Conservation (phyloP, 2,888 invertebrate genomes). For the Spialia ferax region DNA sequence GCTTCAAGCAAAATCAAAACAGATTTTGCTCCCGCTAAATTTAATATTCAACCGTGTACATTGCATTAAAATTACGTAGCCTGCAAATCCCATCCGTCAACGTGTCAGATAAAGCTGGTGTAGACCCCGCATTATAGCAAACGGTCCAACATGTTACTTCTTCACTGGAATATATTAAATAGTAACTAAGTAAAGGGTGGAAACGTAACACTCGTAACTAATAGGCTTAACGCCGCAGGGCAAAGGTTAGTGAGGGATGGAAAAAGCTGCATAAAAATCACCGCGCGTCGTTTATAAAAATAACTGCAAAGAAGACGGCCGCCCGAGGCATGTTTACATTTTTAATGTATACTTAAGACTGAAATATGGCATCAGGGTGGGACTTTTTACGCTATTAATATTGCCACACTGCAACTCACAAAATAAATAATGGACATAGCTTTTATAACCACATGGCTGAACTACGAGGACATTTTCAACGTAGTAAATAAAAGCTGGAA, state of each 20-base stretch:
- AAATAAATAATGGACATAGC: slow-evolving; percentile 27
- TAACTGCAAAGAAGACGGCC: slow-evolving; percentile 62
- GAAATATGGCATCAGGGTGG: slow-evolving; percentile 65
- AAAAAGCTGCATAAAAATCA: slow-evolving; percentile 50
- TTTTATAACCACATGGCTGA: slow-evolving; percentile 18
- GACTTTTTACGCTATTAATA: slow-evolving; percentile 49
- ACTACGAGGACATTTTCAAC: not conserved
- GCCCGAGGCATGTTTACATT: slow-evolving; percentile 68
- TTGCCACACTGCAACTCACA: slow-evolving; percentile 13
- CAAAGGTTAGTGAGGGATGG: slow-evolving; percentile 23
- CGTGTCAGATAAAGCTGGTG: slow-evolving; percentile 34
- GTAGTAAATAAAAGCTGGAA: not conserved
- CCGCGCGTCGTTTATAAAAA: slow-evolving; percentile 63
- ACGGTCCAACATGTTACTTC: slow-evolving; percentile 33
- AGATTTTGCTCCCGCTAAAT: not conserved
- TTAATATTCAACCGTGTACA: not conserved
- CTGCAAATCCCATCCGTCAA: slow-evolving; percentile 33
- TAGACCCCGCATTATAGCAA: slow-evolving; percentile 25
- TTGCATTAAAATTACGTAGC: slow-evolving; percentile 22
- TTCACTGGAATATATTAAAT: slow-evolving; percentile 29
- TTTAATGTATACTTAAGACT: slow-evolving; percentile 70
- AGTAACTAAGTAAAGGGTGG: slow-evolving; percentile 13
- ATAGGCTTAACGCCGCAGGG: slow-evolving; percentile 28
- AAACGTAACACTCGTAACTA: slow-evolving; percentile 27
- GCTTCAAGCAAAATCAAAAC: too few species aligned